Evolutionary conservation across 2,797 vertebrate genomes (phyloP).

Genomic region (Schizopygopsis malacanthus): DNA sequence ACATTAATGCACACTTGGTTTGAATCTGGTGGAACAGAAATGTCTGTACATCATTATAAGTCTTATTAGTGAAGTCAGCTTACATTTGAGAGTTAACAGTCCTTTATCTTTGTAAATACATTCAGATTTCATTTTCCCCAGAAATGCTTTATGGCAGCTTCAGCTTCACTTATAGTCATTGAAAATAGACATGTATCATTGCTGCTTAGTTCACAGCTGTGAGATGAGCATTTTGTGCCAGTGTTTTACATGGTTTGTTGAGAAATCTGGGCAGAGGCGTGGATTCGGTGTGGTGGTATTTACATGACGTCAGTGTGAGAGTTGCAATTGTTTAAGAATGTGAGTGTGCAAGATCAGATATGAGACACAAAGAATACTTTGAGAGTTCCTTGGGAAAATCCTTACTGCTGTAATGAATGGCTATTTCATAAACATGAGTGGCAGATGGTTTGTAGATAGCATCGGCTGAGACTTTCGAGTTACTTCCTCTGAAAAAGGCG

Average conservation of each 20-base stretch:
- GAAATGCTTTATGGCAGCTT: background rate
- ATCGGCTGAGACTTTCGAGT: constrained; percentile 24
- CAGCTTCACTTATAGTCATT: background rate
- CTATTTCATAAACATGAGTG: constrained; percentile 41
- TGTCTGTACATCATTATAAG: background rate
- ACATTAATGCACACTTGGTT: background rate
- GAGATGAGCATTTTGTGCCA: background rate
- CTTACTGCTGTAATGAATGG: constrained; percentile 34
- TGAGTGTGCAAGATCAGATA: constrained; percentile 52
- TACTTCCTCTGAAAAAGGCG: constrained; percentile 11
- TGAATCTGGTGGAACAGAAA: background rate
- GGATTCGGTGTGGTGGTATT: constrained; percentile 7
- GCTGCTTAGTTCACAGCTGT: background rate
- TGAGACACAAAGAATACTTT: constrained; percentile 47
- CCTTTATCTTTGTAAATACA: background rate
- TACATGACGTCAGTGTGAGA: constrained; percentile 36
- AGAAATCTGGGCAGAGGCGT: constrained; percentile 26
- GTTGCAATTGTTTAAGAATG: constrained; percentile 47
- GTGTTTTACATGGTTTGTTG: constrained; percentile 25
- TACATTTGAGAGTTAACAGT: background rate
- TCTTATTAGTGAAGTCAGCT: background rate
- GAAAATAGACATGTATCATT: constrained; percentile 7
- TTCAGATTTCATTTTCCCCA: background rate
- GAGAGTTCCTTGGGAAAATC: constrained; percentile 44
- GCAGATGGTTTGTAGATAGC: constrained; percentile 45